These are phyloP conservation scores for Phymorhynchus buccinoides DNA, from an alignment of 1,140 invertebrate species.

Conservation along the genomic window DNA sequence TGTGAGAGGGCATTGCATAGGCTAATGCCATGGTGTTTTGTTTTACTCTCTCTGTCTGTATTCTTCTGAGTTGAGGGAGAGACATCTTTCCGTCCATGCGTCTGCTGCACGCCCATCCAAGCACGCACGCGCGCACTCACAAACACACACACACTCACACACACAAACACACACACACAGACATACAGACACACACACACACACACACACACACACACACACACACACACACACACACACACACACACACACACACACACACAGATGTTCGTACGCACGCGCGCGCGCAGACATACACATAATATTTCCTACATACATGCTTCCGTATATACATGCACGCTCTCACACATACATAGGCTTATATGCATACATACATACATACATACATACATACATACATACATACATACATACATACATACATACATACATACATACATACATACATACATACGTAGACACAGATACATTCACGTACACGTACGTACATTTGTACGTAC, in stretches of 20 bases:
- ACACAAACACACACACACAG: neutral
- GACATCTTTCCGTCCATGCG: neutral
- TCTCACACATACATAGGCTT: neutral
- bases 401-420: no score
- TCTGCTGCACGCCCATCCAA: neutral
- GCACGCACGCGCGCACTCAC: neutral
- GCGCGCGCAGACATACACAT: neutral
- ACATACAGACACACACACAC: neutral
- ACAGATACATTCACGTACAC: neutral
- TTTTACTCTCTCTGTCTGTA: neutral
- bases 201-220: no score
- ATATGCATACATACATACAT: neutral
- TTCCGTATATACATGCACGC: neutral
- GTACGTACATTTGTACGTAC: no score
- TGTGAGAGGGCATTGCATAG: no score
- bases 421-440: neutral
- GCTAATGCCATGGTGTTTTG: no score
- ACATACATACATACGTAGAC: no score
- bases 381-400: neutral
- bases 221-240: neutral
- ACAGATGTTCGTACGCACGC: neutral
- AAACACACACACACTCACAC: slow-evolving; percentile 4
- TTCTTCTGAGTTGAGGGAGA: neutral
- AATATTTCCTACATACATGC: neutral
- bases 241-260: neutral